Evolutionary conservation across 2,888 invertebrate genomes (phyloP).

Genomic region (Sisyra nigra): DNA sequence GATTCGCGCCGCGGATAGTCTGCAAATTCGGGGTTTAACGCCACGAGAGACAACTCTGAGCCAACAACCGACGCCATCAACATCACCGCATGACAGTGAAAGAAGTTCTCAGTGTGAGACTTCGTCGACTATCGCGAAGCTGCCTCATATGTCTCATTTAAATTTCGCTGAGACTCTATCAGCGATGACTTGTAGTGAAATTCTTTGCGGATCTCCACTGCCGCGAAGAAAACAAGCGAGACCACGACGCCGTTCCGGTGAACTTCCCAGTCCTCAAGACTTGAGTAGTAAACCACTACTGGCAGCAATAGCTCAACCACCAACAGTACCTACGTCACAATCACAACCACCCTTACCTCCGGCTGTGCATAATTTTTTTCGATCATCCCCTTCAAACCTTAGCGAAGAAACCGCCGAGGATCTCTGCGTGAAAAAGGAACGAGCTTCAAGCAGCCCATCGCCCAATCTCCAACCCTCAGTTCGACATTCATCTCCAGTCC

Average conservation of each 20-base stretch:
- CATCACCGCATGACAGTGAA: conserved; percentile 29
- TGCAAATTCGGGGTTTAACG: conserved; percentile 68
- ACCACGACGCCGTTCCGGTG: conserved; percentile 70
- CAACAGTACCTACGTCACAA: conserved; percentile 9
- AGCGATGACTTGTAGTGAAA: conserved; percentile 28
- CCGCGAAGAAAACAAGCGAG: conserved; percentile 74
- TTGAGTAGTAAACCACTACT: conserved; percentile 29
- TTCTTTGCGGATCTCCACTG: conserved; percentile 56
- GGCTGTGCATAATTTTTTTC: conserved; percentile 8
- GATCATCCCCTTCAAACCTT: conserved; percentile 21
- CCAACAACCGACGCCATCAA: conserved; percentile 27
- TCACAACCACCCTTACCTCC: conserved; percentile 8
- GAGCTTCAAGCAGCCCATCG: conserved; percentile 8
- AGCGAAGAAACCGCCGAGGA: conserved; percentile 35
- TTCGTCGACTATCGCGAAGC: conserved; percentile 16
- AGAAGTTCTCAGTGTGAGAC: conserved; percentile 20
- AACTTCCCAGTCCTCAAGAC: conserved; percentile 44
- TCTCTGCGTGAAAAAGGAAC: conserved; percentile 39
- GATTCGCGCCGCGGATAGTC: conserved; percentile 67
- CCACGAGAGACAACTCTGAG: conserved; percentile 28
- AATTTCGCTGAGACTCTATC: conserved; percentile 27
- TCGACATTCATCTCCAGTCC: conserved; percentile 17
- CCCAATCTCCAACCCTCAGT: conserved; percentile 37
- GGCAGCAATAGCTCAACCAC: conserved; percentile 6
- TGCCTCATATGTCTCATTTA: conserved; percentile 29